Evolutionary conservation across 2,113 vertebrate genomes (phyloP).

Genomic region (Noctilio leporinus): DNA sequence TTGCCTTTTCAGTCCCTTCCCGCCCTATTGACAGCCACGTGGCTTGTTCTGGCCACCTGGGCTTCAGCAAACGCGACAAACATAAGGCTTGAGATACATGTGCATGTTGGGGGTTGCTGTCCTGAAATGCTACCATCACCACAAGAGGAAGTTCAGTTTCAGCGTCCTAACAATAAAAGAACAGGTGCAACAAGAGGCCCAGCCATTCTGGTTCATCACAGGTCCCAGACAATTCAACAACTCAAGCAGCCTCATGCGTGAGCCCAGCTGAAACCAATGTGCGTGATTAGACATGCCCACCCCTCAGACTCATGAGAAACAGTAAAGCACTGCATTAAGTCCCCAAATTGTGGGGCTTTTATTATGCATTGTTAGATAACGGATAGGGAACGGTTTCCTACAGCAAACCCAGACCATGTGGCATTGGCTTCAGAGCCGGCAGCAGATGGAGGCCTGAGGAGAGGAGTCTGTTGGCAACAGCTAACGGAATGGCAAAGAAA

Average conservation of each 20-base stretch:
- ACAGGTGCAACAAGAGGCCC: neutral
- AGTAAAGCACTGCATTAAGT: neutral
- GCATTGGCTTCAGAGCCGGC: constrained; percentile 29
- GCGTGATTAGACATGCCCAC: neutral
- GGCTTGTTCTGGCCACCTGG: neutral
- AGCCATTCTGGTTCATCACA: neutral
- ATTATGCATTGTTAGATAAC: neutral
- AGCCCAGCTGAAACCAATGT: neutral
- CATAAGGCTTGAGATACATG: neutral
- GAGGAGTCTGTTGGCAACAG: constrained; percentile 16
- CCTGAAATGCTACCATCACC: neutral
- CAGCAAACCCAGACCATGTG: neutral
- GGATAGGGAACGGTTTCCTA: neutral
- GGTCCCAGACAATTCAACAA: neutral
- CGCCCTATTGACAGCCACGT: neutral
- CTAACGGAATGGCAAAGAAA: constrained; percentile 26
- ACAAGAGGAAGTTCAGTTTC: neutral
- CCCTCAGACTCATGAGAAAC: neutral
- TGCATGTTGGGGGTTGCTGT: neutral
- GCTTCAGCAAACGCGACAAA: neutral
- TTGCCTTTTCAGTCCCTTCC: no score
- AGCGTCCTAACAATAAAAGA: neutral
- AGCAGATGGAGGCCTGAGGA: constrained; percentile 47
- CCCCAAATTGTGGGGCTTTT: neutral
- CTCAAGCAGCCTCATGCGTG: neutral